Percentiles rank a stretch among this genome's conserved stretches.
Evolutionary conservation across 2,888 invertebrate species (phyloP).

Genomic region (Dicycla oo): DNA sequence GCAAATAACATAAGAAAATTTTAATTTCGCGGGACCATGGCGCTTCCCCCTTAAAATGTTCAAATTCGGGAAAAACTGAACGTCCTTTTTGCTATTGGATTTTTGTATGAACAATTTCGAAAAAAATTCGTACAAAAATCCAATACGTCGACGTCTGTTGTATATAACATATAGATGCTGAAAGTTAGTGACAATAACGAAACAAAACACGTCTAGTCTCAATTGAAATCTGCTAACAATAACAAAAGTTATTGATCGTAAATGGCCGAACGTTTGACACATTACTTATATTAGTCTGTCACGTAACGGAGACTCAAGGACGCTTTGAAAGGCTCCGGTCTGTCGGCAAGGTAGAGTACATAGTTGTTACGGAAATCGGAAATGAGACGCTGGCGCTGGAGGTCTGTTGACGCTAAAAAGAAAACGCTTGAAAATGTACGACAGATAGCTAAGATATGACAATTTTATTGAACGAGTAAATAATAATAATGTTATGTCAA

Average conservation of each 20-base stretch:
- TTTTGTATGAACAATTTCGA: not conserved
- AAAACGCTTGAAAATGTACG: constrained; percentile 15
- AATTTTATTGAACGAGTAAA: constrained; percentile 8
- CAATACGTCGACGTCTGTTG: too few relatives aligned
- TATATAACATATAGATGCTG: not conserved
- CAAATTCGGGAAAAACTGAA: not conserved
- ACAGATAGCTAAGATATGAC: not conserved
- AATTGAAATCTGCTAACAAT: constrained; percentile 42
- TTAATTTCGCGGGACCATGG: too few relatives aligned
- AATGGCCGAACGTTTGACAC: constrained; percentile 47
- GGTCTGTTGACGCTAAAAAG: constrained; percentile 7
- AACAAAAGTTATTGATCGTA: constrained; percentile 56
- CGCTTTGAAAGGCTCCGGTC: constrained; percentile 37
- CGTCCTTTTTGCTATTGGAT: not conserved
- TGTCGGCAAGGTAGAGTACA: constrained; percentile 35
- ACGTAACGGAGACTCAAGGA: constrained; percentile 55
- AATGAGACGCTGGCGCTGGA: constrained; percentile 50
- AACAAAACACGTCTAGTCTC: constrained; percentile 20
- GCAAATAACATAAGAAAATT: too few relatives aligned
- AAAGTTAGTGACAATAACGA: not conserved
- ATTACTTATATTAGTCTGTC: constrained; percentile 55
- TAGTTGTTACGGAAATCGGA: constrained; percentile 56
- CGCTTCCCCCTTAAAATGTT: not conserved
- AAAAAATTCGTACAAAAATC: too few relatives aligned
- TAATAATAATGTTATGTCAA: too few relatives aligned